These are phyloP conservation scores for Solea solea DNA, from an alignment of 2,113 vertebrate species.

Conservation along the genomic window DNA sequence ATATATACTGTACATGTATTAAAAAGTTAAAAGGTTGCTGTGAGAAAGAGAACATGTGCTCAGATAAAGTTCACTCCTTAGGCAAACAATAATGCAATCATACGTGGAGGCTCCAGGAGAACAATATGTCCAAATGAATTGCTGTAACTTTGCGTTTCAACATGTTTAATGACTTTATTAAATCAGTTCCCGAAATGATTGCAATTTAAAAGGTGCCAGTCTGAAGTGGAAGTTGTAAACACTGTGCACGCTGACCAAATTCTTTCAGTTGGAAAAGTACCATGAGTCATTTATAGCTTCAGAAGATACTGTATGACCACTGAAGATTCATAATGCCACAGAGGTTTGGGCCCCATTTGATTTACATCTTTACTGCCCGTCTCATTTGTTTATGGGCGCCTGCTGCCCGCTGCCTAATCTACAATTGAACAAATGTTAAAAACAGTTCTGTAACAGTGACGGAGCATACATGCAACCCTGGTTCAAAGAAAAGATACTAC, in stretches of 20 bases:
- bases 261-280: neutral
- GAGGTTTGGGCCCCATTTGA: neutral
- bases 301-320: too few species aligned
- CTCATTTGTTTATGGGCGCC: neutral
- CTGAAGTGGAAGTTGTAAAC: neutral
- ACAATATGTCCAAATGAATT: neutral
- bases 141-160: neutral
- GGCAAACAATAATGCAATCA: slow-evolving; percentile 5
- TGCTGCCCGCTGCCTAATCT: neutral
- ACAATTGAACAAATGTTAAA: neutral
- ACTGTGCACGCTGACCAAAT: neutral
- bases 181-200: too few species aligned
- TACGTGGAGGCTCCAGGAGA: neutral
- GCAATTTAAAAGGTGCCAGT: neutral
- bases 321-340: neutral
- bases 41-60: neutral
- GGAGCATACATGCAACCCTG: rapidly evolving
- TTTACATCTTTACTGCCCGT: neutral
- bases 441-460: neutral
- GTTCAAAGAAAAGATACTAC: neutral
- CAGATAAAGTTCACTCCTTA: slow-evolving; percentile 1
- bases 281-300: neutral
- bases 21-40: neutral
- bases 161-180: neutral
- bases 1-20: neutral